Percentiles rank a stretch among this genome's conserved stretches.
phyloP scores from a whole-genome alignment of 2,888 invertebrate genomes.

The Lamproptera curius region DNA sequence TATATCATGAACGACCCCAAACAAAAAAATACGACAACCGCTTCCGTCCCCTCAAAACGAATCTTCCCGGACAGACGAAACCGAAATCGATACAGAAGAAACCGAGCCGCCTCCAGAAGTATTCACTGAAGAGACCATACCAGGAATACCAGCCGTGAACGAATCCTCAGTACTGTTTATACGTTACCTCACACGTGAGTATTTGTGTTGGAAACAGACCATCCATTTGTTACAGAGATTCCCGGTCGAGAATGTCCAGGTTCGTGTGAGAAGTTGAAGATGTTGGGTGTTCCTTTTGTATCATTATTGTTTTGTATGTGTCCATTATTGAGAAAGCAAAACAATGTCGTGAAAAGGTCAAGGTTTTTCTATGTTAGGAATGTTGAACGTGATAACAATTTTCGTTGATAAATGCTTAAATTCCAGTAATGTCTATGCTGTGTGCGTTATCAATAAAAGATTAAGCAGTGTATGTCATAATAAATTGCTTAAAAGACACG shows the following conservation, averaged over 20 bases:
- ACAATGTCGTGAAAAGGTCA: no score
- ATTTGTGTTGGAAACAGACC: not conserved
- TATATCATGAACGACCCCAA: no score
- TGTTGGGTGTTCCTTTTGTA: no score
- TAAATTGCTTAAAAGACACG: no score
- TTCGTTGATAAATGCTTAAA: no score
- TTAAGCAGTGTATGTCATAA: no score
- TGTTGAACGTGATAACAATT: no score
- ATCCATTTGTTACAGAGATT: conserved; percentile 51
- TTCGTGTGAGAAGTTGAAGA: no score
- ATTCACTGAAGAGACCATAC: conserved; percentile 42
- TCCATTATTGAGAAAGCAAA: conserved; percentile 11
- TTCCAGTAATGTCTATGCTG: no score
- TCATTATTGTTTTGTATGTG: not conserved
- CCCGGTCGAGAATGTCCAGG: not conserved
- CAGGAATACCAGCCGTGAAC: conserved; percentile 51
- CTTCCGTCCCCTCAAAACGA: conserved; percentile 43
- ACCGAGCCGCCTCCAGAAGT: conserved; percentile 48
- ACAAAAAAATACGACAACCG: conserved; percentile 68
- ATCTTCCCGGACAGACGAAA: conserved; percentile 60
- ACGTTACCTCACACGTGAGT: conserved; percentile 73
- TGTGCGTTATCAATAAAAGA: no score
- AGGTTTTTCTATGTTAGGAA: no score
- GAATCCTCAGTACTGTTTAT: conserved; percentile 57
- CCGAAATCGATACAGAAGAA: conserved; percentile 48